Conservation (phyloP, 2,113 vertebrate species). For the Galeopterus variegatus region DNA sequence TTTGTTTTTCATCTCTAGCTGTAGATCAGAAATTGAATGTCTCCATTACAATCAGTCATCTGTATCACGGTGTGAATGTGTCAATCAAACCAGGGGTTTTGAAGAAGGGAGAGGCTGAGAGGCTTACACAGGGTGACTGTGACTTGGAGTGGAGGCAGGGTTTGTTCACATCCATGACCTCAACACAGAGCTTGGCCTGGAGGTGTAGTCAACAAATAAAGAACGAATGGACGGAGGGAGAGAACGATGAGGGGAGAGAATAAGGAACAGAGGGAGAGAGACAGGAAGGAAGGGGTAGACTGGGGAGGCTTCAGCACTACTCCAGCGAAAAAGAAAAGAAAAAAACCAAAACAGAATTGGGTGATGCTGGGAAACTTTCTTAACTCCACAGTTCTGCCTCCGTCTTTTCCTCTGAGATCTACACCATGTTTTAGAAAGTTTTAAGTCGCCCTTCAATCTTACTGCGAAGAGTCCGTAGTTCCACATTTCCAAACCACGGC, state of each 20-base stretch:
- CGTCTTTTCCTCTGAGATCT: not conserved
- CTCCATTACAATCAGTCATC: not conserved
- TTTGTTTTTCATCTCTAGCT: not conserved
- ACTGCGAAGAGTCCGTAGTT: not conserved
- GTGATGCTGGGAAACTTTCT: not conserved
- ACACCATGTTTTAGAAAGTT: not conserved
- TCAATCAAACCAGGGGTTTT: not conserved
- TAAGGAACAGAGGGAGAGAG: fast-evolving
- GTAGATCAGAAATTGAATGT: not conserved
- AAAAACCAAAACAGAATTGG: not conserved
- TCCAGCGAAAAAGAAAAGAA: not conserved
- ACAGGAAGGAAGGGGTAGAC: not conserved
- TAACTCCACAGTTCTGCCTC: not conserved
- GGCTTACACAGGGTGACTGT: not conserved
- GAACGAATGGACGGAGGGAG: not conserved
- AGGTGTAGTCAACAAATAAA: not conserved
- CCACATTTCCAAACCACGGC: not conserved
- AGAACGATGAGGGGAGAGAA: fast-evolving
- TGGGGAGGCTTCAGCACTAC: not conserved
- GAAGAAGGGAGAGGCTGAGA: not conserved
- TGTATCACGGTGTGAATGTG: fast-evolving
- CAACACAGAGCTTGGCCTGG: fast-evolving
- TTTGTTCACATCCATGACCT: no score
- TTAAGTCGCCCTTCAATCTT: not conserved
- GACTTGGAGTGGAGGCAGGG: not conserved